A percentile compares a stretch with the other conserved stretches of the same genome.
Conservation (phyloP, 1,140 invertebrate species). For the Plectus sambesii region DNA sequence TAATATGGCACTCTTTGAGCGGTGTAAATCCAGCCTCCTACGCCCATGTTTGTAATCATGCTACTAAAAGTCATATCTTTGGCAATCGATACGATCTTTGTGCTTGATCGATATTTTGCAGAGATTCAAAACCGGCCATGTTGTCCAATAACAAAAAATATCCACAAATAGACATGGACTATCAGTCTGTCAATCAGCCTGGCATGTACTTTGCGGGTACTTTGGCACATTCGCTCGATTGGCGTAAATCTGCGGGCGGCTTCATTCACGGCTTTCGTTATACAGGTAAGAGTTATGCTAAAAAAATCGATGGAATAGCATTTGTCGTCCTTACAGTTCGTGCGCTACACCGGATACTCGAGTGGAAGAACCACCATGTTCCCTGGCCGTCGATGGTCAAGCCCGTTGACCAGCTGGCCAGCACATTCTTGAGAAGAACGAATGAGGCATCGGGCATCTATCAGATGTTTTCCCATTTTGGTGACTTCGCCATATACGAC, state of each 20-base stretch:
- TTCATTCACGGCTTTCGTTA: constrained; percentile 53
- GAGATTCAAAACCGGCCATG: constrained; percentile 8
- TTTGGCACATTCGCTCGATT: constrained; percentile 49
- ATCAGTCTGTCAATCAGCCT: constrained; percentile 45
- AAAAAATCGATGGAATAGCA: not conserved
- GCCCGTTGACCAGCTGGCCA: constrained; percentile 40
- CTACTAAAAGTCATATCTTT: too few species aligned
- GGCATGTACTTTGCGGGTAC: constrained; percentile 49
- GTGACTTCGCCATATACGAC: constrained; percentile 41
- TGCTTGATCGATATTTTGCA: not conserved
- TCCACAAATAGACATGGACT: constrained; percentile 46
- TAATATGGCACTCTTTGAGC: too few species aligned
- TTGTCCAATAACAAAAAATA: constrained; percentile 43
- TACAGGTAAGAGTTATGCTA: constrained; percentile 45
- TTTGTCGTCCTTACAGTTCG: constrained; percentile 40
- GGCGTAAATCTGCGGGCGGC: constrained; percentile 50
- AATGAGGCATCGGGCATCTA: constrained; percentile 51
- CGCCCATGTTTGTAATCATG: too few species aligned
- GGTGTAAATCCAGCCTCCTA: too few species aligned
- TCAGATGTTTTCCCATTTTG: constrained; percentile 50
- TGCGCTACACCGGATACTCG: constrained; percentile 46
- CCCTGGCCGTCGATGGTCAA: constrained; percentile 46
- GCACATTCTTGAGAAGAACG: constrained; percentile 46
- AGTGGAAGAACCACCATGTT: constrained; percentile 46
- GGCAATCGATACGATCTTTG: not conserved